Evolutionary conservation across 2,113 vertebrate genomes (phyloP).

Genomic region (Sinocyclocheilus rhinocerous): DNA sequence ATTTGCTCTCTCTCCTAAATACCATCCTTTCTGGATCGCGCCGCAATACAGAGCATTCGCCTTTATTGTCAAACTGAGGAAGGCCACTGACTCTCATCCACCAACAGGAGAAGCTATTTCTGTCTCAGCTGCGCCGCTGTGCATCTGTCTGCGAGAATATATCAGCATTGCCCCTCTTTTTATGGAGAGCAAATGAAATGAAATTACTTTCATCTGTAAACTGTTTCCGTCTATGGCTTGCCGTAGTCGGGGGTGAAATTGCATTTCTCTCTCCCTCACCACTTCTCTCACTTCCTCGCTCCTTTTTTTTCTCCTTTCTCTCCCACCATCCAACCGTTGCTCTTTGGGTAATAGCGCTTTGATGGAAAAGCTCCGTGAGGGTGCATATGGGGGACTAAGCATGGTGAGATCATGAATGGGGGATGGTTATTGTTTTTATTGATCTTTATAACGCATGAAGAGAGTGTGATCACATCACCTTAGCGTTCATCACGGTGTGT

Average conservation of each 20-base stretch:
- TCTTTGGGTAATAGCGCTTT: constrained; percentile 69
- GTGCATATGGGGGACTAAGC: constrained; percentile 65
- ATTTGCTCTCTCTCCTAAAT: constrained; percentile 30
- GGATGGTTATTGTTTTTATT: constrained; percentile 82
- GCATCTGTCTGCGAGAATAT: constrained; percentile 52
- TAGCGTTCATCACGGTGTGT: constrained; percentile 72
- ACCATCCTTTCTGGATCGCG: constrained; percentile 8
- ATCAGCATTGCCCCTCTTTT: constrained; percentile 58
- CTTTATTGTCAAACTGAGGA: constrained; percentile 56
- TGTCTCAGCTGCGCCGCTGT: constrained; percentile 46
- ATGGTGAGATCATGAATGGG: constrained; percentile 71
- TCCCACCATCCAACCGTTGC: constrained; percentile 16
- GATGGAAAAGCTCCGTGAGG: constrained; percentile 70
- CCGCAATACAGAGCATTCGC: background rate
- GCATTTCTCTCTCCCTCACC: constrained; percentile 59
- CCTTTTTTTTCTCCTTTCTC: constrained; percentile 20
- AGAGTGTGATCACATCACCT: constrained; percentile 69
- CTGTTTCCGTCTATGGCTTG: constrained; percentile 64
- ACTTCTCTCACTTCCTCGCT: constrained; percentile 25
- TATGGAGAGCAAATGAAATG: constrained; percentile 64
- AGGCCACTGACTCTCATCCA: constrained; percentile 34
- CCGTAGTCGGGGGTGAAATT: constrained; percentile 66
- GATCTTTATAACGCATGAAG: constrained; percentile 76
- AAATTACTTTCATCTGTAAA: constrained; percentile 70
- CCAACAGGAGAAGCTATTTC: constrained; percentile 53